Evolutionary conservation across 2,888 invertebrate genomes (phyloP).

Genomic region (Stegana nigrithorax): DNA sequence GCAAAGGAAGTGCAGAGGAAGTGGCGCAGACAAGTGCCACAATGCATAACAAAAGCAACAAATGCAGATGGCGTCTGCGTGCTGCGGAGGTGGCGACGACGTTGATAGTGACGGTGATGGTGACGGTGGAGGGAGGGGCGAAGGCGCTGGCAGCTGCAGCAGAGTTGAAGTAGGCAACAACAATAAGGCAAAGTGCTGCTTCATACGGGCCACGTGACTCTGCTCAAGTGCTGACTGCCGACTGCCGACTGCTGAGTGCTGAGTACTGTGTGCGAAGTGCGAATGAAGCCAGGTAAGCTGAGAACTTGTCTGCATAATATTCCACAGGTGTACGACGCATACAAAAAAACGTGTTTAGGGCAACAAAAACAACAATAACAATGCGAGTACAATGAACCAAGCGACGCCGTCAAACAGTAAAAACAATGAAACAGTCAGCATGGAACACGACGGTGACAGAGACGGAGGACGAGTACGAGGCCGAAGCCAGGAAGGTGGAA

Average conservation of each 20-base stretch:
- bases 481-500: not conserved
- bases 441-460: slow-evolving; percentile 17
- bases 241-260: no score
- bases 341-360: not conserved
- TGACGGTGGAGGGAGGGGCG: not conserved
- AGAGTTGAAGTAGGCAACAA: not conserved
- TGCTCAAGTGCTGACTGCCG: not conserved
- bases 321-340: slow-evolving; percentile 37
- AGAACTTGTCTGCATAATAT: no score
- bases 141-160: not conserved
- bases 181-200: not conserved
- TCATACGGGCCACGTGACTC: not conserved
- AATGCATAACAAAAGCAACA: slow-evolving; percentile 2
- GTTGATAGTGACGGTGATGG: not conserved
- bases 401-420: slow-evolving; percentile 46
- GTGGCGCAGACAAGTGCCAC: slow-evolving; percentile 9
- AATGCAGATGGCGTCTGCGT: no score
- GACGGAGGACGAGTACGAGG: not conserved
- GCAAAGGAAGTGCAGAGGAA: slow-evolving; percentile 15
- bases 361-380: slow-evolving; percentile 2
- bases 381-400: slow-evolving; percentile 56
- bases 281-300: slow-evolving; percentile 28
- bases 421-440: slow-evolving; percentile 53
- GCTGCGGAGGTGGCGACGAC: slow-evolving; percentile 14
- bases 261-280: not conserved